Conservation (phyloP, 2,113 vertebrate species). For the Plecotus auritus region DNA sequence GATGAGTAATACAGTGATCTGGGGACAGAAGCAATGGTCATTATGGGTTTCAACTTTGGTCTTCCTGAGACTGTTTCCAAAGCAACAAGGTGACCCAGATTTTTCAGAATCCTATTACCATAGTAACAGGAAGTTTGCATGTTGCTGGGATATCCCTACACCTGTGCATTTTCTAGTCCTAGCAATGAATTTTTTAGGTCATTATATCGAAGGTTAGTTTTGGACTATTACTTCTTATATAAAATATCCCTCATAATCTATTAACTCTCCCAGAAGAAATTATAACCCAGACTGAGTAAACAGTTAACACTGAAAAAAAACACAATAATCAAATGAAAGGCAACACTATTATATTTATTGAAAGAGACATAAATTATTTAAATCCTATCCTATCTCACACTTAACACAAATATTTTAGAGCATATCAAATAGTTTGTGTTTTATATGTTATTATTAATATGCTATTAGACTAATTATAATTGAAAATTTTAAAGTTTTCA, state of each 20-base stretch:
- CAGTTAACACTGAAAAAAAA: background rate
- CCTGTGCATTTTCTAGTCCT: background rate
- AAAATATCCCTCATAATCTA: background rate
- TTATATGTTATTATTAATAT: background rate
- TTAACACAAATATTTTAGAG: background rate
- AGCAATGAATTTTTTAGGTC: background rate
- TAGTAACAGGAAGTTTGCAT: conserved; percentile 49
- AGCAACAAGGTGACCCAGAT: conserved; percentile 46
- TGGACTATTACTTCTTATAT: background rate
- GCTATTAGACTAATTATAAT: background rate
- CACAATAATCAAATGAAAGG: background rate
- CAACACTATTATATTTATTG: background rate
- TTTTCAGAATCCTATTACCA: conserved; percentile 49
- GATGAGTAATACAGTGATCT: background rate
- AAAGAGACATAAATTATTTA: background rate
- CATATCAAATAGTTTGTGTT: background rate
- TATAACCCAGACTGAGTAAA: background rate
- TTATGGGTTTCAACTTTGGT: conserved; percentile 33
- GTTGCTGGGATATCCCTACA: background rate
- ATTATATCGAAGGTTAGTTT: conserved; percentile 18
- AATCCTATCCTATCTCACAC: background rate
- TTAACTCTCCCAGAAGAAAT: background rate
- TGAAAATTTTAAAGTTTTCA: background rate
- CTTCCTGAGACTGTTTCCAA: conserved; percentile 31
- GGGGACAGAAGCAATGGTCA: background rate